Conservation (phyloP, 2,888 invertebrate genomes). For the Leptopterna dolabrata region DNA sequence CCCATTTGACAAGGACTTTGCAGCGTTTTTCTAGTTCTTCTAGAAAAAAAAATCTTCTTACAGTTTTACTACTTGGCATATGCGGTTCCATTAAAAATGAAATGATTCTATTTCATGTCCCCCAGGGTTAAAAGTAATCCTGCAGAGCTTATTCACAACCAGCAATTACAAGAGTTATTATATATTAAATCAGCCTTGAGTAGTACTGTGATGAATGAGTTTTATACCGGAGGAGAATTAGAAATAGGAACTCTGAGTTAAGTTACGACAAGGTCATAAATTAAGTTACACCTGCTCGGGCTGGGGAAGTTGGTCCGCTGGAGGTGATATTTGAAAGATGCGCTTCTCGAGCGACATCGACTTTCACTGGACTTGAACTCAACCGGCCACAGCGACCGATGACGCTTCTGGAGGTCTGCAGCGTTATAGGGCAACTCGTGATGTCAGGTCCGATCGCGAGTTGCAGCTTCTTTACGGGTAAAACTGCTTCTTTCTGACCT, state of each 20-base stretch:
- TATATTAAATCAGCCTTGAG: background rate
- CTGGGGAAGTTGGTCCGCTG: background rate
- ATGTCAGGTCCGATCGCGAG: background rate
- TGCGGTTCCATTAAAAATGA: too few species aligned
- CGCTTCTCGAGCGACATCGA: background rate
- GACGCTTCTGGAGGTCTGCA: background rate
- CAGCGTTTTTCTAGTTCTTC: too few species aligned
- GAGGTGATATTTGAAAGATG: background rate
- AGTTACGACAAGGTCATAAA: background rate
- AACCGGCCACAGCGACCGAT: background rate
- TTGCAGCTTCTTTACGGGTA: background rate
- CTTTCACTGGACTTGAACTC: background rate
- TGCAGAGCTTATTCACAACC: too few species aligned
- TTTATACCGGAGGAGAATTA: background rate
- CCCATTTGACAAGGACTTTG: too few species aligned
- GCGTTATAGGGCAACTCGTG: constrained; percentile 3
- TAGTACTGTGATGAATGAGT: background rate
- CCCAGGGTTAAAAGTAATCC: too few species aligned
- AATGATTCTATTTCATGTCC: too few species aligned
- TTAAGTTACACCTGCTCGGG: background rate
- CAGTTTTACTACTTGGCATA: too few species aligned
- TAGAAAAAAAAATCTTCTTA: too few species aligned
- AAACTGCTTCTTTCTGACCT: background rate
- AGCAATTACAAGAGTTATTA: background rate
- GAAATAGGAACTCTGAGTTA: background rate